Evolutionary conservation across 2,888 invertebrate species (phyloP).

Genomic region (Pomacea canaliculata): DNA sequence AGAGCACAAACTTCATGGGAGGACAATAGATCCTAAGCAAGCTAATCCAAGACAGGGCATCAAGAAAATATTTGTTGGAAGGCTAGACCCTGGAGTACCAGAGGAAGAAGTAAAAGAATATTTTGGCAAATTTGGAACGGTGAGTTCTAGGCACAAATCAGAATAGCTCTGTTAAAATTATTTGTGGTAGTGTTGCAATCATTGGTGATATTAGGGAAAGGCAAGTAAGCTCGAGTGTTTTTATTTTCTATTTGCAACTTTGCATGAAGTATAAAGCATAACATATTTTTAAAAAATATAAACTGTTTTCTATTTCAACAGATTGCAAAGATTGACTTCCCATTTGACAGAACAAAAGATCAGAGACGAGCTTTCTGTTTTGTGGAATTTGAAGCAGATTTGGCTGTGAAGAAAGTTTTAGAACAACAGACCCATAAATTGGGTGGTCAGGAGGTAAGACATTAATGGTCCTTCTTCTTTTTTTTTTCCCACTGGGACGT

Average conservation of each 20-base stretch:
- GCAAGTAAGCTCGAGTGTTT: background rate
- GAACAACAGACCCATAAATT: slow-evolving; percentile 49
- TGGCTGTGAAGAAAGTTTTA: slow-evolving; percentile 84
- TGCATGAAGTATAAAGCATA: background rate
- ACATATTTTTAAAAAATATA: background rate
- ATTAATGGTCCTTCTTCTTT: too few relatives aligned
- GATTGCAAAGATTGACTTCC: slow-evolving; percentile 96
- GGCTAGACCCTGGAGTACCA: slow-evolving; percentile 89
- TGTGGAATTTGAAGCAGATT: slow-evolving; percentile 96
- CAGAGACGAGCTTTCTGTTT: slow-evolving; percentile 97
- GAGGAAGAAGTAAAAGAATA: slow-evolving; percentile 95
- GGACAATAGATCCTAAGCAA: slow-evolving; percentile 95
- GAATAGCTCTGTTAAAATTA: background rate
- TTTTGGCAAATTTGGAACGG: slow-evolving; percentile 92
- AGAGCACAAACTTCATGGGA: slow-evolving; percentile 89
- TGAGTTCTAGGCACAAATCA: slow-evolving; percentile 72
- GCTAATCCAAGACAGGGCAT: slow-evolving; percentile 81
- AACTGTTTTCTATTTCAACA: slow-evolving; percentile 63
- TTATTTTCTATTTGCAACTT: background rate
- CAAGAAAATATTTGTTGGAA: slow-evolving; percentile 94
- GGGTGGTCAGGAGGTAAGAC: slow-evolving; percentile 90
- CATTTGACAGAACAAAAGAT: slow-evolving; percentile 96
- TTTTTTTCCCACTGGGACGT: too few relatives aligned
- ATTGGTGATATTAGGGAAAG: background rate
- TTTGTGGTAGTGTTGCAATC: background rate